phyloP scores from a whole-genome alignment of 2,888 invertebrate species.

The Galerucella pusilla region DNA sequence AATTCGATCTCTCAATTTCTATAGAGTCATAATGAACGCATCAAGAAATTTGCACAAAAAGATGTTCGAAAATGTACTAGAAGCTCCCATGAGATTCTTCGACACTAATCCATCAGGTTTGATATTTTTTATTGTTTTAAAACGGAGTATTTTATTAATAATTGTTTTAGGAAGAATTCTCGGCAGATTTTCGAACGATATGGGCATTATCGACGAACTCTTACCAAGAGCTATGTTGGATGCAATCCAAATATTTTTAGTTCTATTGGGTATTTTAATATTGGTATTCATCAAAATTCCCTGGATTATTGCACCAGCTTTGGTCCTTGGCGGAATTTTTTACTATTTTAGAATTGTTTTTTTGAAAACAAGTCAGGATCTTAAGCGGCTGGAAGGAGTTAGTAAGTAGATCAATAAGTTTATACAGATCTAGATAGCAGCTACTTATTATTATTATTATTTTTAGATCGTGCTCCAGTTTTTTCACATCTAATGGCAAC shows the following conservation, averaged over 20 bases:
- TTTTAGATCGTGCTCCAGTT: conserved; percentile 84
- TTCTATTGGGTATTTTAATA: conserved; percentile 76
- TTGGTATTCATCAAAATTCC: conserved; percentile 79
- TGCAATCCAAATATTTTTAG: conserved; percentile 73
- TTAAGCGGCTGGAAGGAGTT: conserved; percentile 72
- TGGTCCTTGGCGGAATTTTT: conserved; percentile 73
- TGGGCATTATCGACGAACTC: conserved; percentile 80
- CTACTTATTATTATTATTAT: conserved; percentile 11
- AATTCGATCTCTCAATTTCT: conserved; percentile 76
- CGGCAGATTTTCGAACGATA: conserved; percentile 86
- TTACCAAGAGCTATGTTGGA: conserved; percentile 75
- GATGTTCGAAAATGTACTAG: conserved; percentile 81
- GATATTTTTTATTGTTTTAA: conserved; percentile 37
- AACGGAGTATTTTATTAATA: background rate
- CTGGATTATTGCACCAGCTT: conserved; percentile 72
- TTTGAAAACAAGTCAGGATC: conserved; percentile 75
- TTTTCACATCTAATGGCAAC: conserved; percentile 90
- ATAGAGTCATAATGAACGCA: conserved; percentile 79
- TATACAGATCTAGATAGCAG: background rate
- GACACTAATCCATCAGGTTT: conserved; percentile 83
- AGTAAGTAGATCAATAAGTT: conserved; percentile 58
- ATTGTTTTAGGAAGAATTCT: conserved; percentile 74
- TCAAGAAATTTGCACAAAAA: conserved; percentile 79
- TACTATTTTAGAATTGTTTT: conserved; percentile 74
- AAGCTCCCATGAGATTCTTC: conserved; percentile 85